phyloP scores from a whole-genome alignment of 2,888 invertebrate species.

The Sepiola atlantica region DNA sequence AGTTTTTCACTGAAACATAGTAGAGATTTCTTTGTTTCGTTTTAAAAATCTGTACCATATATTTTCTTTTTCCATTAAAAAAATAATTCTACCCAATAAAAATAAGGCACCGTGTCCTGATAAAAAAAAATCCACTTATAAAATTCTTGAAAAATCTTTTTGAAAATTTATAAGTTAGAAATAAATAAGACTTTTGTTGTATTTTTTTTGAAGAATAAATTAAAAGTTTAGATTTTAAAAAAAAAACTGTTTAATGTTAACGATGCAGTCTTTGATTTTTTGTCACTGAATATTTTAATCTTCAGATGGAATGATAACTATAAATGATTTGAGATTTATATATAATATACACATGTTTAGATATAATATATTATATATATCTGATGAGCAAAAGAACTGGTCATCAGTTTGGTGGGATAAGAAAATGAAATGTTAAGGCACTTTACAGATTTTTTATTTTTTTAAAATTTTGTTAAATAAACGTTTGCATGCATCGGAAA shows the following conservation, averaged over 20 bases:
- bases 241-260: no score
- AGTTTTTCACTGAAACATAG: neutral
- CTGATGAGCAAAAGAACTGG: neutral
- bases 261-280: neutral
- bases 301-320: neutral
- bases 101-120: neutral
- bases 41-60: no score
- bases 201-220: no score
- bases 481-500: neutral
- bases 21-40: no score
- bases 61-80: no score
- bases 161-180: neutral
- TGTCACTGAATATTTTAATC: neutral
- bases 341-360: no score
- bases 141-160: neutral
- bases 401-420: neutral
- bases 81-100: neutral
- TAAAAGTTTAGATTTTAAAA: no score
- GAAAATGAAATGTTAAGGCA: no score
- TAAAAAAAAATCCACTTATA: neutral
- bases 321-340: neutral
- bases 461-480: neutral
- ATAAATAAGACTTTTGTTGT: neutral
- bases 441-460: neutral
- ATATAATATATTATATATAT: no score